Evolutionary conservation across 2,888 invertebrate genomes (phyloP).

Genomic region (Stegophylla sp.): DNA sequence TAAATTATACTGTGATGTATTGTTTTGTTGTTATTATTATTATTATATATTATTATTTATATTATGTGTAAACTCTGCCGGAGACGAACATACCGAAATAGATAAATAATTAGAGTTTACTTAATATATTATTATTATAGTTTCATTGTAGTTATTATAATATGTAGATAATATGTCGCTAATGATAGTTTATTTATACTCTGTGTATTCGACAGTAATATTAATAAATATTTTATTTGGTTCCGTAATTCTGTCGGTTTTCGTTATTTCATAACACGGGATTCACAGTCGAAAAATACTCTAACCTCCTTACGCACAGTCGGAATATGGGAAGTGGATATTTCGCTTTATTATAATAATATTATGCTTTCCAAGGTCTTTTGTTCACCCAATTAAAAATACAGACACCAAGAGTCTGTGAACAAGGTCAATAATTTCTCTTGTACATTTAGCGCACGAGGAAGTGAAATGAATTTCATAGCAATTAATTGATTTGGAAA

Average conservation of each 20-base stretch:
- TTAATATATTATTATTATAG: neutral
- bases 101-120: neutral
- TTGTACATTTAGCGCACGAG: neutral
- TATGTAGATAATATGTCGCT: too few relatives aligned
- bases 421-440: constrained; percentile 9
- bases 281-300: neutral
- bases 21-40: neutral
- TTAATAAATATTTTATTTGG: neutral
- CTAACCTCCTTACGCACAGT: neutral
- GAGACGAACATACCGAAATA: neutral
- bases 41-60: constrained; percentile 10
- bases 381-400: constrained; percentile 4
- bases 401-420: neutral
- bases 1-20: constrained; percentile 17
- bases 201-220: constrained; percentile 1
- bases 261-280: neutral
- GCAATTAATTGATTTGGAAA: neutral
- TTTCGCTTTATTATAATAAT: neutral
- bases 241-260: neutral
- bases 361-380: neutral
- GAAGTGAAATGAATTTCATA: neutral
- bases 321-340: neutral
- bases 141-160: too few relatives aligned
- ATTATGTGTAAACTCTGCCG: neutral
- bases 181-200: neutral